Evolutionary conservation across 2,797 vertebrate genomes (phyloP), one percentile per base, ranked within the genome.

Genomic region (Tapera naevia): DNA sequence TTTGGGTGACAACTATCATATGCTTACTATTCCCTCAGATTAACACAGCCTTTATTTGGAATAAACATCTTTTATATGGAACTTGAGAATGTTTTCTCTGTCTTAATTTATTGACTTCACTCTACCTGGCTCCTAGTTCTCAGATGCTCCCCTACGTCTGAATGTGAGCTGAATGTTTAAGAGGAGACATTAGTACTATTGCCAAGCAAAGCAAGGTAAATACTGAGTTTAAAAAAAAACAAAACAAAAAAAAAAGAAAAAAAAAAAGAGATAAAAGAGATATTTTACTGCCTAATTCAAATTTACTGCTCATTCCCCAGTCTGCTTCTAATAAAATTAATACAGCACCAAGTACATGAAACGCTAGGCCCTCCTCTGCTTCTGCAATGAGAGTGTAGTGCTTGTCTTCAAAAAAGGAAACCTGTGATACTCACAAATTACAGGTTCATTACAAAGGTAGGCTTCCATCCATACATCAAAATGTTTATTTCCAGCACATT

Each of bases 231-330:
- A 7, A n/a, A 30, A 33, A 33, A 37, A 37, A 12, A 37, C n/a
- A n/a, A n/a, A n/a, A n/a, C n/a, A 11, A 27, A 32, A 5, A 11
- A 15, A 9, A 10, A 27, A 4, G 3, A 6, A 6, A 5, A 15
- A n/a, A 41, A 14, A 41, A n/a, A n/a, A n/a, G n/a, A 41, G 39
- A 24, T 5, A 2, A n/a, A 0, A 46, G 1, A 57, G 25, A 11
- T 28, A 10, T 25, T 85, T 69, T 70, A 6, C 27, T 41, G 46
- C 54, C 76, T n/a, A 56, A 66, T 45, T 81, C 27, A 35, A 79
- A 53, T 50, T n/a, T 58, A 61, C 30, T 70, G 33, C 21, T 92
- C 27, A 28, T 80, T 76, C 19, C n/a, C n/a, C 18, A 11, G 21
- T 32, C 48, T 89, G 17, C 35, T 83, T 83, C 50, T 56, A 83